These are phyloP conservation scores for Xenentodon cancila DNA, from an alignment of 2,797 vertebrate species.

Conservation along the genomic window DNA sequence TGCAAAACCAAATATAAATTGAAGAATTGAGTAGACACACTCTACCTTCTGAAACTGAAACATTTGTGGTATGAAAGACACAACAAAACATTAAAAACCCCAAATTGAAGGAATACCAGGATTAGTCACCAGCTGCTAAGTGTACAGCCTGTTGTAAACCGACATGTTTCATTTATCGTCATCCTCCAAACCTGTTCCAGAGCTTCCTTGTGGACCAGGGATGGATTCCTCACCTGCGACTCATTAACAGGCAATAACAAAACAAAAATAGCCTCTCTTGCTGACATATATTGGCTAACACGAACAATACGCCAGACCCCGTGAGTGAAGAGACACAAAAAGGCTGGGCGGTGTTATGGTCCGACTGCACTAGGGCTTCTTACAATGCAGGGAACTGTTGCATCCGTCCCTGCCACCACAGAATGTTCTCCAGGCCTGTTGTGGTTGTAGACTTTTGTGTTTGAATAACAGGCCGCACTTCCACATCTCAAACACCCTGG, in stretches of 20 bases:
- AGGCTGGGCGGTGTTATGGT: neutral
- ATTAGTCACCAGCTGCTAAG: neutral
- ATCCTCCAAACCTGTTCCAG: neutral
- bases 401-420: conserved; percentile 29
- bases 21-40: too few species aligned
- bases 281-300: neutral
- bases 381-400: conserved; percentile 24
- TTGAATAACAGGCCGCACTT: conserved; percentile 35
- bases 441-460: conserved; percentile 42
- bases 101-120: neutral
- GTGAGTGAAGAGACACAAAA: neutral
- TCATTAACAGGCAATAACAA: neutral
- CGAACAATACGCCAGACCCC: neutral
- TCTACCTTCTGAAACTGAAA: neutral
- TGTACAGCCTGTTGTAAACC: neutral
- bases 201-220: neutral
- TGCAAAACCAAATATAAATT: too few species aligned
- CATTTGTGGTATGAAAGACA: neutral
- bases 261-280: neutral
- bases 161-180: neutral
- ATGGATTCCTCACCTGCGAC: neutral
- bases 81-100: neutral
- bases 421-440: conserved; percentile 35
- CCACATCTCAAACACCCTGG: conserved; percentile 16
- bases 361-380: conserved; percentile 13